Conservation (phyloP, 1,140 invertebrate species). For the Cylas formicarius region DNA sequence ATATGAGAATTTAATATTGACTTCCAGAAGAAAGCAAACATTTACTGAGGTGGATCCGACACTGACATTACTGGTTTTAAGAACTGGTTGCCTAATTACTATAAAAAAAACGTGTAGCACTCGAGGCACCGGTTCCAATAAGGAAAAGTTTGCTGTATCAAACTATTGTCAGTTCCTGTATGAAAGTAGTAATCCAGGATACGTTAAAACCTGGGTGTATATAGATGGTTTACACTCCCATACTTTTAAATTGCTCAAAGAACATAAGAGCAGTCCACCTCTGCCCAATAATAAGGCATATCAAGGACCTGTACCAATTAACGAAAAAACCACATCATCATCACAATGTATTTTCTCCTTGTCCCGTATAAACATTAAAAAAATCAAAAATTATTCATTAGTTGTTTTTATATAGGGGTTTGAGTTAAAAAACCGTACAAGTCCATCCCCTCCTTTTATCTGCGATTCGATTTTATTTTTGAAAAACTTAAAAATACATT, state of each 20-base stretch:
- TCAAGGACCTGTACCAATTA: constrained; percentile 11
- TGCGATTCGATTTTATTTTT: too few species aligned
- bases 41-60: constrained; percentile 24
- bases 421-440: too few species aligned
- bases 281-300: constrained; percentile 9
- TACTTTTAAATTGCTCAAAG: constrained; percentile 16
- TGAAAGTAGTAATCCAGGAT: constrained; percentile 20
- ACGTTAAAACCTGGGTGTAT: constrained; percentile 9
- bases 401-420: too few species aligned
- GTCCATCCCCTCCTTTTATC: too few species aligned
- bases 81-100: constrained; percentile 20
- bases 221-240: constrained; percentile 5
- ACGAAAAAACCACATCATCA: too few species aligned
- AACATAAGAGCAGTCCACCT: background rate
- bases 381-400: too few species aligned
- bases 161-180: constrained; percentile 20
- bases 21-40: constrained; percentile 18
- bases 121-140: constrained; percentile 2
- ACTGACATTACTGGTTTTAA: constrained; percentile 25
- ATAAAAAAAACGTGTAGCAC: constrained; percentile 17
- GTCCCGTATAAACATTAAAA: too few species aligned
- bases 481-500: too few species aligned
- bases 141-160: constrained; percentile 16
- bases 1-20: constrained; percentile 25
- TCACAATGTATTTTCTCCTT: too few species aligned